Percentiles rank a stretch among this genome's conserved stretches.
Evolutionary conservation across 53 echinoderm and acorn worm species (phyloP).

Genomic region (Antedon mediterranea): DNA sequence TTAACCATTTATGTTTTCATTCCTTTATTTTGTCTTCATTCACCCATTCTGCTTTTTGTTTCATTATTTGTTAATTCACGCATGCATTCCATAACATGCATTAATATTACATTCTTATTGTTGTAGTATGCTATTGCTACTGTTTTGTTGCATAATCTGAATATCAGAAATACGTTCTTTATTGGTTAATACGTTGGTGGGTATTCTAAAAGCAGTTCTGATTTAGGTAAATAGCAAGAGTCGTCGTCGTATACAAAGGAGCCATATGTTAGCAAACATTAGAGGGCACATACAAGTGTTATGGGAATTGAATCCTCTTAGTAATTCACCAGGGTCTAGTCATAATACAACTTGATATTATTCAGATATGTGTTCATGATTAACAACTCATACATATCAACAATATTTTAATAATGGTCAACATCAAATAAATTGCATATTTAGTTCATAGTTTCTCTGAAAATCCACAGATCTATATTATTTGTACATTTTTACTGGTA

Average conservation of each 20-base stretch:
- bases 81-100: too few relatives aligned
- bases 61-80: too few relatives aligned
- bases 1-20: too few relatives aligned
- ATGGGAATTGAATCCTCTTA: background rate
- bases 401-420: background rate
- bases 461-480: too few relatives aligned
- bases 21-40: too few relatives aligned
- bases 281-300: too few relatives aligned
- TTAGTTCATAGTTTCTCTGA: background rate
- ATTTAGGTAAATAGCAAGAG: background rate
- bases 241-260: background rate
- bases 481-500: too few relatives aligned
- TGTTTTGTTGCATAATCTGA: background rate
- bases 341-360: background rate
- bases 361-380: background rate
- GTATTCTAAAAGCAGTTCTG: background rate
- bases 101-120: too few relatives aligned
- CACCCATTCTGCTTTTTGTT: too few relatives aligned
- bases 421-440: background rate
- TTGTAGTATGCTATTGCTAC: background rate
- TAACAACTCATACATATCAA: background rate
- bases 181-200: background rate
- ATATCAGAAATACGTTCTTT: background rate
- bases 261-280: background rate
- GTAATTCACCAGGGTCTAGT: background rate